Conservation (phyloP, 2,888 invertebrate genomes). For the Crossocerus cetratus region DNA sequence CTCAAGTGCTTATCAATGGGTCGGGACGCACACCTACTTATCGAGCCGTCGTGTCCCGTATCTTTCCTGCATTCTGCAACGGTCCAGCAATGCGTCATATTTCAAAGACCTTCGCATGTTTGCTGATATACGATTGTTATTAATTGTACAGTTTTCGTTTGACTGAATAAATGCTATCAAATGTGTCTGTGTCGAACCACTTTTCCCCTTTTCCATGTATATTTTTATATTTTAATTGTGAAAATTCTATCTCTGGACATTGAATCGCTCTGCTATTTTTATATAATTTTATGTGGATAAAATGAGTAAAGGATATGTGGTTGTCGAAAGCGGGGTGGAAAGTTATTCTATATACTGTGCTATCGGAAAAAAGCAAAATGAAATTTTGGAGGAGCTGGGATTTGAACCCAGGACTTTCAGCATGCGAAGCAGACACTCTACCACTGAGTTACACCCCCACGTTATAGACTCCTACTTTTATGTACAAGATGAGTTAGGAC, state of each 20-base stretch:
- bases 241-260: too few relatives aligned
- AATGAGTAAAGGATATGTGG: too few relatives aligned
- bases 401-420: constrained; percentile 77
- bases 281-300: too few relatives aligned
- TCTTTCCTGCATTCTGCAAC: background rate
- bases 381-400: constrained; percentile 72
- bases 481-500: too few relatives aligned
- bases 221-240: too few relatives aligned
- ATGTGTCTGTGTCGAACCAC: too few relatives aligned
- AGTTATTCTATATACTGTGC: background rate
- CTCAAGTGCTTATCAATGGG: constrained; percentile 93
- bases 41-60: background rate
- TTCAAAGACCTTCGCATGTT: background rate
- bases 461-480: constrained; percentile 3
- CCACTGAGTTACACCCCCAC: constrained; percentile 77
- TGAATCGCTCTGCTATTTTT: too few relatives aligned
- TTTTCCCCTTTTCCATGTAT: too few relatives aligned
- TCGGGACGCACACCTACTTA: constrained; percentile 73
- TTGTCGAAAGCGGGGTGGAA: background rate
- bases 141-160: background rate
- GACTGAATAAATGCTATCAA: too few relatives aligned
- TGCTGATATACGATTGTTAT: background rate
- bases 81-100: background rate
- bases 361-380: background rate
- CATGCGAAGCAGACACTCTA: constrained; percentile 77